Percentiles rank a stretch among this genome's conserved stretches.
Conservation (phyloP, 2,113 vertebrate genomes). For the Corvus hawaiiensis region DNA sequence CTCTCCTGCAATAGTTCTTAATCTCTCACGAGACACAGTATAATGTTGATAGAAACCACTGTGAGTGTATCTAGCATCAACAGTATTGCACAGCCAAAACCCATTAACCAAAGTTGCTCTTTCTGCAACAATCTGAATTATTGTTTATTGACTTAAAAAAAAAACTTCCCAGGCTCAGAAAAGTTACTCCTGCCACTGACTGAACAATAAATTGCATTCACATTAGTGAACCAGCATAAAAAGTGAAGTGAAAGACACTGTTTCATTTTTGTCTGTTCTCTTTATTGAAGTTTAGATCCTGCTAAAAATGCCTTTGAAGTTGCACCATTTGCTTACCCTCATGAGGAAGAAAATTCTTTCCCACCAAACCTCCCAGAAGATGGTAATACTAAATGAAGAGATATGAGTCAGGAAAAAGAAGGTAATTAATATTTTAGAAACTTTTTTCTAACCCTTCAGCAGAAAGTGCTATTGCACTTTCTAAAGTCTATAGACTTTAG, state of each 20-base stretch:
- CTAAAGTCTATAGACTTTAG: not conserved
- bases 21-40: not conserved
- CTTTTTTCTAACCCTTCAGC: not conserved
- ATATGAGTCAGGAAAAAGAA: not conserved
- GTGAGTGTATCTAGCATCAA: not conserved
- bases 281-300: not conserved
- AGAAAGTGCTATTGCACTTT: not conserved
- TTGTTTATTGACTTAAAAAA: not conserved
- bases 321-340: not conserved
- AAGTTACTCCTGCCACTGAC: not conserved
- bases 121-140: not conserved
- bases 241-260: not conserved
- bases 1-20: not conserved
- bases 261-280: not conserved
- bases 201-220: not conserved
- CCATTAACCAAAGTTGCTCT: not conserved
- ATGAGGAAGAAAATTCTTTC: not conserved
- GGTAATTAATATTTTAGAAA: not conserved
- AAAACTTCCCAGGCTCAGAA: not conserved
- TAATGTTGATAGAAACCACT: not conserved
- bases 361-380: not conserved
- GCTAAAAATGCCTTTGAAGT: conserved; percentile 21
- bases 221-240: not conserved
- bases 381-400: not conserved
- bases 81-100: not conserved